phyloP scores from a whole-genome alignment of 2,888 invertebrate species.

The Tachina grossa region DNA sequence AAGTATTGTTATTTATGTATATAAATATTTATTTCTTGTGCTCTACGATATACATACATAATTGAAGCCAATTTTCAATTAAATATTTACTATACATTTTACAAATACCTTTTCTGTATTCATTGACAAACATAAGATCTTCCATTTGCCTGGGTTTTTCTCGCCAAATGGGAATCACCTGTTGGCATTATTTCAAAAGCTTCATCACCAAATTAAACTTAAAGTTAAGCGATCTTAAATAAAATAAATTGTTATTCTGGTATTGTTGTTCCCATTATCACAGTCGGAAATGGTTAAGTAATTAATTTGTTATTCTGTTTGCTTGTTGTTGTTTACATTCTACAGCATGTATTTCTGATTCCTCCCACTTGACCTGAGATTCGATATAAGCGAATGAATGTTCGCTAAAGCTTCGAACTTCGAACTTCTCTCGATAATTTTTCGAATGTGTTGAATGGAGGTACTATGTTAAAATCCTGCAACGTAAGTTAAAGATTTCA shows the following conservation, averaged over 20 bases:
- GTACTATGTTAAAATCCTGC: too few species aligned
- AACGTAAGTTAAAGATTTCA: too few species aligned
- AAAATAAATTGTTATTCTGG: slow-evolving; percentile 10
- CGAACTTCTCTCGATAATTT: too few species aligned
- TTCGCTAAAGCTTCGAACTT: too few species aligned
- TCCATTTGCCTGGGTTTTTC: slow-evolving; percentile 6
- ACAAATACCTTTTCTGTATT: neutral
- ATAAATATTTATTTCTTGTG: too few species aligned
- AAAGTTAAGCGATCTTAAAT: neutral
- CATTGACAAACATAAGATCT: neutral
- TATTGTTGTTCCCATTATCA: neutral
- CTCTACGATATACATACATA: too few species aligned
- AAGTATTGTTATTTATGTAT: too few species aligned
- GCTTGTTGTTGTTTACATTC: neutral
- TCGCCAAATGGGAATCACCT: slow-evolving; percentile 29
- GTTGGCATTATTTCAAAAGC: neutral
- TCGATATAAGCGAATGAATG: too few species aligned
- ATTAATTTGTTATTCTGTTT: neutral
- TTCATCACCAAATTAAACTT: neutral
- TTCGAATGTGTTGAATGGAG: too few species aligned
- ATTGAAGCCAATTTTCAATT: neutral
- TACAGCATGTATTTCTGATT: neutral
- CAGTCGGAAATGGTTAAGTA: neutral
- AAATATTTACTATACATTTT: neutral
- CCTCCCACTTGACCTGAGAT: too few species aligned